Evolutionary conservation across 2,888 invertebrate genomes (phyloP).

Genomic region (Hololepta plana): DNA sequence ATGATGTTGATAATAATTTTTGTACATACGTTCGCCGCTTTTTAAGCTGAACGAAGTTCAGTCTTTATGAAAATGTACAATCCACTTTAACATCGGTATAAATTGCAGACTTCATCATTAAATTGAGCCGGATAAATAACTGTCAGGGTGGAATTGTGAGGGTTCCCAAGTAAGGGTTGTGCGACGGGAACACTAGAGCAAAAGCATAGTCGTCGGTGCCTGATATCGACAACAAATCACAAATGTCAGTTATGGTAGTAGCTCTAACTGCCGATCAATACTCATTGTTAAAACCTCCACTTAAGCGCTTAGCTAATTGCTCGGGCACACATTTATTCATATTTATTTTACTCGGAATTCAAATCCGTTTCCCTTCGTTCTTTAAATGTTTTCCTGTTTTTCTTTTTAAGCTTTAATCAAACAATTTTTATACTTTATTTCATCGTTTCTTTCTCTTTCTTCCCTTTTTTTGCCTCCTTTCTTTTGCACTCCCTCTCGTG

Average conservation of each 20-base stretch:
- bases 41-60: too few species aligned
- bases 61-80: too few species aligned
- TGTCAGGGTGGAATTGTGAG: slow-evolving; percentile 9
- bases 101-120: slow-evolving; percentile 9
- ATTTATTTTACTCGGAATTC: slow-evolving; percentile 4
- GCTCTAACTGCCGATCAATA: slow-evolving; percentile 21
- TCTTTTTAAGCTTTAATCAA: neutral
- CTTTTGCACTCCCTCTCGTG: slow-evolving; percentile 4
- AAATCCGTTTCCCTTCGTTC: slow-evolving; percentile 1
- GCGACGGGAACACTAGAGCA: slow-evolving; percentile 7
- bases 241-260: slow-evolving; percentile 20
- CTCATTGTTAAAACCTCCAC: slow-evolving; percentile 19
- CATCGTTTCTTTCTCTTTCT: too few species aligned
- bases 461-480: slow-evolving; percentile 1
- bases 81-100: too few species aligned
- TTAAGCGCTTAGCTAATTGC: slow-evolving; percentile 11
- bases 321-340: slow-evolving; percentile 6
- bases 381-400: slow-evolving; percentile 1
- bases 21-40: too few species aligned
- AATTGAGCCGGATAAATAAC: slow-evolving; percentile 11
- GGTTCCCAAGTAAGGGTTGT: slow-evolving; percentile 9
- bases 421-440: too few species aligned
- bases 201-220: too few species aligned
- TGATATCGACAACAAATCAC: slow-evolving; percentile 24
- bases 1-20: too few species aligned